These are phyloP conservation scores for Xestia xanthographa DNA, from an alignment of 2,888 invertebrate species.

Conservation along the genomic window DNA sequence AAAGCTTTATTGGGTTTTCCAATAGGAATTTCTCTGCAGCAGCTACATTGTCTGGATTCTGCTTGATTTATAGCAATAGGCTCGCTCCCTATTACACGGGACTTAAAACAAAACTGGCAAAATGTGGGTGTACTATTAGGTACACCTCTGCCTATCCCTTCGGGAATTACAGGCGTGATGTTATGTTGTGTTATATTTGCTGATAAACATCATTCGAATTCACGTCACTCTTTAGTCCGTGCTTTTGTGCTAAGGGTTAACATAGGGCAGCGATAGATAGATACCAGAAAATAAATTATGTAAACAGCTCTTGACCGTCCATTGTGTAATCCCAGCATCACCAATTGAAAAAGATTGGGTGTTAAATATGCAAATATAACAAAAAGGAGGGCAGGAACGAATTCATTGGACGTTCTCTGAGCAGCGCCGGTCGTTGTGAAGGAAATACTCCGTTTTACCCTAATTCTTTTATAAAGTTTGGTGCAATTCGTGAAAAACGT, in stretches of 20 bases:
- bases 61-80: too few relatives aligned
- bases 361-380: constrained; percentile 45
- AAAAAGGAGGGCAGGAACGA: constrained; percentile 15
- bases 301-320: background rate
- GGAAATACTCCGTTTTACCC: constrained; percentile 23
- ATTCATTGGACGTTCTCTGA: constrained; percentile 40
- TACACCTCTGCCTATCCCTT: too few relatives aligned
- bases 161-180: too few relatives aligned
- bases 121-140: too few relatives aligned
- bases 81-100: too few relatives aligned
- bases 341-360: constrained; percentile 27
- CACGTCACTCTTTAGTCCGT: too few relatives aligned
- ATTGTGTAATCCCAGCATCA: constrained; percentile 28
- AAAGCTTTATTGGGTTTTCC: too few relatives aligned
- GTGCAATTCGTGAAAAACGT: background rate
- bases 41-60: too few relatives aligned
- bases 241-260: background rate
- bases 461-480: constrained; percentile 29
- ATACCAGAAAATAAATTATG: constrained; percentile 15
- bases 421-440: background rate
- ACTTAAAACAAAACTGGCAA: too few relatives aligned
- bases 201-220: too few relatives aligned
- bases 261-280: background rate
- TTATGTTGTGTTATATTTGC: too few relatives aligned
- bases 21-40: too few relatives aligned